These are phyloP conservation scores for Nymphalis urticae DNA, from an alignment of 2,888 invertebrate genomes.

Conservation along the genomic window DNA sequence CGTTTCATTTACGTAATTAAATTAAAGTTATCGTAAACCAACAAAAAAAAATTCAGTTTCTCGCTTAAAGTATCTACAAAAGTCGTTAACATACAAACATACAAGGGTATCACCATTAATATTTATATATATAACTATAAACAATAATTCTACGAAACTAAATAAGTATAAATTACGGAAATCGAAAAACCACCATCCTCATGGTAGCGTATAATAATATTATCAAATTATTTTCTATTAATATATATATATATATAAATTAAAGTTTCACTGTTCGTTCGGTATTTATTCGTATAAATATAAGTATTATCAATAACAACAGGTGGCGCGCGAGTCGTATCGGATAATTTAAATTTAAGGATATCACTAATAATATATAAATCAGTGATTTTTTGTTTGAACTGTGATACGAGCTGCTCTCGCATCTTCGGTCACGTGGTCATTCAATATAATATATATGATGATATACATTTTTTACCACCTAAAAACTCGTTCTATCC, in stretches of 20 bases:
- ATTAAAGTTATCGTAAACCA: neutral
- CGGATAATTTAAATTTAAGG: too few species aligned
- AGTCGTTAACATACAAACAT: neutral
- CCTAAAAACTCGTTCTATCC: too few species aligned
- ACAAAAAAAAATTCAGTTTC: neutral
- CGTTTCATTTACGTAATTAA: neutral
- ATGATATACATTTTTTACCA: too few species aligned
- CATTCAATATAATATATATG: too few species aligned
- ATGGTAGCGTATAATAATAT: neutral
- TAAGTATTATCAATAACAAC: too few species aligned
- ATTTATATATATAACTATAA: conserved; percentile 6
- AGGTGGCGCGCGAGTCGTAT: too few species aligned
- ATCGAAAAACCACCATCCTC: conserved; percentile 16
- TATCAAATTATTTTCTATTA: conserved; percentile 4
- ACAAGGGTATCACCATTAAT: conserved; percentile 8
- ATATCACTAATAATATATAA: too few species aligned
- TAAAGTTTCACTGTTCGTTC: neutral
- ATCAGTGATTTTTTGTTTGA: too few species aligned
- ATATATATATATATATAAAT: conserved; percentile 1
- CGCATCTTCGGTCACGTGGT: too few species aligned
- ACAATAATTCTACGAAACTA: conserved; percentile 6
- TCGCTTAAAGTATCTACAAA: neutral
- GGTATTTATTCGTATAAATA: neutral
- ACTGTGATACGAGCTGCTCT: too few species aligned
- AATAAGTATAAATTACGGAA: conserved; percentile 10